Conservation (phyloP, 1,140 invertebrate species). For the Drosophila melanogaster region Release_6_plus_ISO1_MT NT_037436.4:14702001-14702500, state of each 20-base stretch:
- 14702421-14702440: slow-evolving; percentile 71
- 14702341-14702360: neutral
- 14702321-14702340: slow-evolving; percentile 34
- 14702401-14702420: slow-evolving; percentile 34
- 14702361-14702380: slow-evolving; percentile 1
- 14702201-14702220: slow-evolving; percentile 54
- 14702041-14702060: neutral
- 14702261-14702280: slow-evolving; percentile 58
- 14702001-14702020: too few relatives aligned
- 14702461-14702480: slow-evolving; percentile 45
- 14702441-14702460: slow-evolving; percentile 78
- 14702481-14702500: slow-evolving; percentile 41
- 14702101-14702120: neutral
- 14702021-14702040: neutral
- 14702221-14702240: slow-evolving; percentile 61
- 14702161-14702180: slow-evolving; percentile 13
- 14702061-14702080: neutral
- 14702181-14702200: neutral
- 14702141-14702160: slow-evolving; percentile 11
- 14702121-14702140: neutral
- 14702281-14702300: slow-evolving; percentile 59
- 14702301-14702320: slow-evolving; percentile 54
- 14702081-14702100: neutral
- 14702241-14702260: slow-evolving; percentile 64
- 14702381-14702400: slow-evolving; percentile 1